Conservation (phyloP, 2,797 vertebrate genomes). For the Pantherophis alleghaniensis region DNA sequence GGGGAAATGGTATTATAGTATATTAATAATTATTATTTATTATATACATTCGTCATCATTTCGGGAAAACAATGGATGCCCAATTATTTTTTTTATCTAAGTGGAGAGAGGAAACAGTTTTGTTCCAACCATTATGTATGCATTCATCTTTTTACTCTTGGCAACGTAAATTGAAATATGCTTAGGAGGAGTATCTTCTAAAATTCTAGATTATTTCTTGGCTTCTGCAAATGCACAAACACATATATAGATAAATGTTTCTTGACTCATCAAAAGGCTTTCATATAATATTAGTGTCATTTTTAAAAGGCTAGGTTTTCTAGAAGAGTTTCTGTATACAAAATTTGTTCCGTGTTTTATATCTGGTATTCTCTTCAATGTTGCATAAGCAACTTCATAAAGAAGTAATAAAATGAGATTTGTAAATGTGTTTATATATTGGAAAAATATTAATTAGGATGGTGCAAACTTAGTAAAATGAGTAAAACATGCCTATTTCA, state of each 20-base stretch:
- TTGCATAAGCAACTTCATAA: background rate
- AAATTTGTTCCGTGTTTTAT: background rate
- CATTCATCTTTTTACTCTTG: background rate
- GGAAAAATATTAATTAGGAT: constrained; percentile 8
- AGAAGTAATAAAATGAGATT: background rate
- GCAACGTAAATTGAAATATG: background rate
- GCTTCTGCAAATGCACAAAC: background rate
- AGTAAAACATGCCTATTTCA: constrained; percentile 18
- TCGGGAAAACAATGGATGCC: background rate
- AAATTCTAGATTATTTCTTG: background rate
- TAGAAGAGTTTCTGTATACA: background rate
- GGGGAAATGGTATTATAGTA: too few relatives aligned
- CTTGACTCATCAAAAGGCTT: background rate
- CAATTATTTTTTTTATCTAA: too few relatives aligned
- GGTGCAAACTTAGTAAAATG: constrained; percentile 20
- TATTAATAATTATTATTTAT: too few relatives aligned
- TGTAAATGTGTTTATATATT: background rate
- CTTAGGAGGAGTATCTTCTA: background rate
- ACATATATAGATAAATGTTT: background rate
- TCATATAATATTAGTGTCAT: background rate
- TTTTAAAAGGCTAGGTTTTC: background rate
- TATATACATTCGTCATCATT: background rate
- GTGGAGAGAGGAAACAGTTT: background rate
- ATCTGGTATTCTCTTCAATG: background rate
- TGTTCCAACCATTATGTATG: background rate